These are phyloP conservation scores for Ochlodes sylvanus DNA, from an alignment of 2,888 invertebrate species.

Conservation along the genomic window DNA sequence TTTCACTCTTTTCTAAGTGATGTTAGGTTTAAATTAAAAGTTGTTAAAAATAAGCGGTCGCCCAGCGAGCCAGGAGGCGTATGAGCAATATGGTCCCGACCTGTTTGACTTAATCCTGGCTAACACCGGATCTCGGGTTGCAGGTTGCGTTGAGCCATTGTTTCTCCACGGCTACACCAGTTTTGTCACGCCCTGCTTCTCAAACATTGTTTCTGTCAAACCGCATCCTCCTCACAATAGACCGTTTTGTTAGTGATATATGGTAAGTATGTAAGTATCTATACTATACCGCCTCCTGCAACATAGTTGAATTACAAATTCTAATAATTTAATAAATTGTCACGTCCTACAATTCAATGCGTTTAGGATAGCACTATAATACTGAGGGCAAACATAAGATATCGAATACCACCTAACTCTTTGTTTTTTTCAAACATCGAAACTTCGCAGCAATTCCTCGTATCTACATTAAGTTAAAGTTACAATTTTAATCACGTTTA, in stretches of 20 bases:
- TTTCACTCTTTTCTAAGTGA: constrained; percentile 16
- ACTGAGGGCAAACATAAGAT: too few species aligned
- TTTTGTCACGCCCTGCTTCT: constrained; percentile 61
- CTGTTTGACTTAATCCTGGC: constrained; percentile 35
- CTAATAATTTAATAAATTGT: too few species aligned
- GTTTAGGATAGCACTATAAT: too few species aligned
- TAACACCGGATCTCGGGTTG: constrained; percentile 52
- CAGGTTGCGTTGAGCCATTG: constrained; percentile 41
- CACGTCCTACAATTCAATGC: too few species aligned
- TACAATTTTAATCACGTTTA: too few species aligned
- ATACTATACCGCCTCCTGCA: background rate
- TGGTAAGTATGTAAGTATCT: background rate
- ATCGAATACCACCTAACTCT: too few species aligned
- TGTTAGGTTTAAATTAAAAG: constrained; percentile 13
- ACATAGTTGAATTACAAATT: background rate
- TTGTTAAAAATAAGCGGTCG: constrained; percentile 28
- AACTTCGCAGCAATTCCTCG: too few species aligned
- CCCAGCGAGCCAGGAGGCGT: constrained; percentile 31
- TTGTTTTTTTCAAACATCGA: too few species aligned
- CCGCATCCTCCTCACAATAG: constrained; percentile 26
- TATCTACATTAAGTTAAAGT: too few species aligned
- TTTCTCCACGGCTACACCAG: constrained; percentile 48
- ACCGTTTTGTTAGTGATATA: constrained; percentile 1
- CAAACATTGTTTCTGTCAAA: constrained; percentile 43
- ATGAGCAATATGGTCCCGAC: constrained; percentile 34